These are phyloP conservation scores for Panthera tigris DNA, from an alignment of 2,113 vertebrate species.

Conservation along the genomic window DNA sequence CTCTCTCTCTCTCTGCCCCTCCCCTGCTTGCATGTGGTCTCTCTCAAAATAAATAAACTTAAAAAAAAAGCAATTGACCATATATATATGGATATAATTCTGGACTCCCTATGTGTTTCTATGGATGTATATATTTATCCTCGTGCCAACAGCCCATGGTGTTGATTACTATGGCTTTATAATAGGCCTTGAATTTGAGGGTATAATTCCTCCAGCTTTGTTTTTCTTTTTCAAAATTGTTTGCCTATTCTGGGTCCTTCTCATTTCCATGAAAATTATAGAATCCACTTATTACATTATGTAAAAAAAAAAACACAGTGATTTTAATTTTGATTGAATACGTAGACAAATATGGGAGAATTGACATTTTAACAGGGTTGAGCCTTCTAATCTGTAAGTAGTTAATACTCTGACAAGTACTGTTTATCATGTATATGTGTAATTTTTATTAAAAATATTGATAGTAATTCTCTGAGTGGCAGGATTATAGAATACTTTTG, in stretches of 20 bases:
- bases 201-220: neutral
- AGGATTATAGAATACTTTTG: neutral
- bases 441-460: conserved; percentile 29
- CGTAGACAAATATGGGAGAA: neutral
- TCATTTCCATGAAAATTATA: neutral
- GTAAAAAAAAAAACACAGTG: neutral
- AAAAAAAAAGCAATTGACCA: neutral
- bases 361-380: neutral
- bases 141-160: neutral
- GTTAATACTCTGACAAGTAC: neutral
- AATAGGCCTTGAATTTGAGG: neutral
- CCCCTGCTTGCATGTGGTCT: too few relatives aligned
- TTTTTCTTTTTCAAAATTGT: neutral
- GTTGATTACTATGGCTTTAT: neutral
- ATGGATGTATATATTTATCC: neutral
- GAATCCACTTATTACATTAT: neutral
- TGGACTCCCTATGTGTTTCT: neutral
- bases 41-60: too few relatives aligned
- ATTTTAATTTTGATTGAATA: neutral
- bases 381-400: neutral
- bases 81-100: neutral
- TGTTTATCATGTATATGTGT: neutral
- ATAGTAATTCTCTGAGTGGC: neutral
- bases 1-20: too few relatives aligned
- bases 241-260: neutral